Percentiles rank a stretch among this genome's conserved stretches.
phyloP scores from a whole-genome alignment of 1,140 invertebrate genomes.

The Chironomus tepperi region DNA sequence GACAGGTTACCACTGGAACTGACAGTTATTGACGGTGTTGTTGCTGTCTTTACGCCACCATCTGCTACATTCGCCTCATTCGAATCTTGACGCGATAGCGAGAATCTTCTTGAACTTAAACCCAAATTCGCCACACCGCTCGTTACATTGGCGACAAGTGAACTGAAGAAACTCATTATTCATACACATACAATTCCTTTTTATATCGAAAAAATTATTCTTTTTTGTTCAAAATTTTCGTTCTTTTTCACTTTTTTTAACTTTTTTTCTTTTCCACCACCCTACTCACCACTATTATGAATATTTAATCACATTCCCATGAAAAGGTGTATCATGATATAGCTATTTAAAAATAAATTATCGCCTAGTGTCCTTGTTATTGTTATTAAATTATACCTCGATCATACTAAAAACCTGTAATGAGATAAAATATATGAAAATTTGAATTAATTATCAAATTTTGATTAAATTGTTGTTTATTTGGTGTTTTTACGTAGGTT shows the following conservation, averaged over 20 bases:
- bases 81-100: slow-evolving; percentile 57
- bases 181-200: neutral
- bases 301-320: neutral
- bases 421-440: no score
- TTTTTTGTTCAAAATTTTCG: neutral
- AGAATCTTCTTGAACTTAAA: slow-evolving; percentile 66
- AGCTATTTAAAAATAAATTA: neutral
- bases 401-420: no score
- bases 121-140: slow-evolving; percentile 66
- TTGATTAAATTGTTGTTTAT: no score
- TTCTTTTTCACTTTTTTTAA: neutral
- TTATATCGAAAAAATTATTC: no score
- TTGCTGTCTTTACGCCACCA: slow-evolving; percentile 31
- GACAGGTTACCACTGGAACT: slow-evolving; percentile 1
- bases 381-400: no score
- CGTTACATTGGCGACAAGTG: slow-evolving; percentile 68
- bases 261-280: neutral
- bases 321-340: neutral
- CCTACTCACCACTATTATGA: neutral
- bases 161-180: slow-evolving; percentile 74
- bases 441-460: no score
- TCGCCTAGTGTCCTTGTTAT: no score
- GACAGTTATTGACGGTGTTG: slow-evolving; percentile 34
- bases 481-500: no score
- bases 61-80: slow-evolving; percentile 39